A percentile compares a stretch with the other conserved stretches of the same genome.
These are phyloP conservation scores for Musca domestica DNA, from an alignment of 1,140 invertebrate species.

Conservation along the genomic window DNA sequence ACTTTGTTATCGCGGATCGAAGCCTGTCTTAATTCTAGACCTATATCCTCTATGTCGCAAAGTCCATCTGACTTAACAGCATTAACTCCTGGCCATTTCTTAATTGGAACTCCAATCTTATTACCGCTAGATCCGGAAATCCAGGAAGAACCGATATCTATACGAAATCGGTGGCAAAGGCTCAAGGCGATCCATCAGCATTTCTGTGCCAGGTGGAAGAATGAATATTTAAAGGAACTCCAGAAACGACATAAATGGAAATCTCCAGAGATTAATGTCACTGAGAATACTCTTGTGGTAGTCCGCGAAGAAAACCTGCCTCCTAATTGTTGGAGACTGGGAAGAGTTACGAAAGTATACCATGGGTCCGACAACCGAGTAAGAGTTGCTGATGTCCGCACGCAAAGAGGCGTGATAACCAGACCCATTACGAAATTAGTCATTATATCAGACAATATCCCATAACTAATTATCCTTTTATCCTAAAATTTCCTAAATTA, in stretches of 20 bases:
- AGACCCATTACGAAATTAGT: neutral
- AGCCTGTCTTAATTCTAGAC: slow-evolving; percentile 33
- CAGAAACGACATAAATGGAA: too few relatives aligned
- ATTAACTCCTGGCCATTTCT: neutral
- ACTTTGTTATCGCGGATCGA: slow-evolving; percentile 29
- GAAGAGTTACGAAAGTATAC: neutral
- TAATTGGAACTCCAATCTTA: neutral
- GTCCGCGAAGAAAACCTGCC: too few relatives aligned
- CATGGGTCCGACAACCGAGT: neutral
- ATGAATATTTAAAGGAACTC: too few relatives aligned
- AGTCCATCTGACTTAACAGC: slow-evolving; percentile 14
- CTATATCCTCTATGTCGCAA: slow-evolving; percentile 9
- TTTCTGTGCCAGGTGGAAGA: too few relatives aligned
- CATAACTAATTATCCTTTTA: too few relatives aligned
- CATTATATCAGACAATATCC: too few relatives aligned
- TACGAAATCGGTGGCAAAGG: neutral
- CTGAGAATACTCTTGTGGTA: too few relatives aligned
- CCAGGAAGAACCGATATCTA: too few relatives aligned
- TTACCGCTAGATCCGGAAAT: neutral
- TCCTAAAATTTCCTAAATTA: too few relatives aligned
- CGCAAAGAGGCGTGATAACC: neutral
- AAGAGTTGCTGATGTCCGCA: neutral
- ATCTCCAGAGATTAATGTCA: too few relatives aligned
- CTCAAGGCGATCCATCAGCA: too few relatives aligned
- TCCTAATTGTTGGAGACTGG: too few relatives aligned